Evolutionary conservation across 2,888 invertebrate genomes (phyloP).

Genomic region (Parelbella ahira): DNA sequence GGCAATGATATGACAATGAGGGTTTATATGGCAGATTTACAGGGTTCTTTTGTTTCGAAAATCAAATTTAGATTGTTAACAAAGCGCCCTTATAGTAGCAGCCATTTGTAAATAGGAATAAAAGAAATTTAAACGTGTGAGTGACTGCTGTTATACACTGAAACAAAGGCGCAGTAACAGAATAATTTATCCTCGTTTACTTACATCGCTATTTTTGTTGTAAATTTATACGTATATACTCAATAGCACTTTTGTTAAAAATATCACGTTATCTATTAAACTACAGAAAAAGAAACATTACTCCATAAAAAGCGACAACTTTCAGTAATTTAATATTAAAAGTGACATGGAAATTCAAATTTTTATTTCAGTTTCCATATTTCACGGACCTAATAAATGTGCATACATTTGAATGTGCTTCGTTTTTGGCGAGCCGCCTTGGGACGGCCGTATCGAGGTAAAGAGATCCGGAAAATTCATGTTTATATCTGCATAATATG

Average conservation of each 20-base stretch:
- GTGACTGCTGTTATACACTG: not conserved
- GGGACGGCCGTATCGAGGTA: constrained; percentile 9
- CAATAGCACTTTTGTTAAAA: too few species aligned
- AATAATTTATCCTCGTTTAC: too few species aligned
- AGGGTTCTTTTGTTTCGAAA: constrained; percentile 4
- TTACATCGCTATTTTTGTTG: too few species aligned
- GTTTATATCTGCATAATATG: constrained; percentile 29
- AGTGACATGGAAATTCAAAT: constrained; percentile 4
- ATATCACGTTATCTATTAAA: too few species aligned
- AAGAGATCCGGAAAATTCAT: constrained; percentile 23
- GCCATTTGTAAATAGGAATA: constrained; percentile 6
- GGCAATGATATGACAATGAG: constrained; percentile 12
- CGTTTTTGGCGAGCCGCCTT: constrained; percentile 12
- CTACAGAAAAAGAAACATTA: too few species aligned
- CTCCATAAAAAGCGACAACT: not conserved
- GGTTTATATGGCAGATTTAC: constrained; percentile 3
- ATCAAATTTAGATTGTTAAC: constrained; percentile 11
- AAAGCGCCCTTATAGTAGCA: constrained; percentile 3
- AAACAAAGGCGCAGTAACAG: not conserved
- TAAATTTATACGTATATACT: too few species aligned
- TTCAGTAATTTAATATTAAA: constrained; percentile 6
- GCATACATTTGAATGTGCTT: constrained; percentile 25
- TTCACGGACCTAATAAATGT: constrained; percentile 23
- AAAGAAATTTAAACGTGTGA: not conserved
- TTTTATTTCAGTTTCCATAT: constrained; percentile 20